Evolutionary conservation across 2,113 vertebrate genomes (phyloP).

Genomic region (Sinocyclocheilus anshuiensis): DNA sequence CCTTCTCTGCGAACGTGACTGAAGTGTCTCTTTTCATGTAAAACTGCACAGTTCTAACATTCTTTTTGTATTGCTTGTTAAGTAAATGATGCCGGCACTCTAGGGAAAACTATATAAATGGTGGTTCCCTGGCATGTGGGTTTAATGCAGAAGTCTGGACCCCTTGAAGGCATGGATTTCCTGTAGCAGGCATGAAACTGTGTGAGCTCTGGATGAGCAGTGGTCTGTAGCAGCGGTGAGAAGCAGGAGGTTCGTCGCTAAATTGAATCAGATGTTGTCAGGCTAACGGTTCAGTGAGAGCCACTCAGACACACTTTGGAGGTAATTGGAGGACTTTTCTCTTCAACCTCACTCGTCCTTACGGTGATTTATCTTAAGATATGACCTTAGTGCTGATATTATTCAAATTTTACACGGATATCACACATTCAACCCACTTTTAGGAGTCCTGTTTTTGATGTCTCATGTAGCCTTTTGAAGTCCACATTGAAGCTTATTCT

Average conservation of each 20-base stretch:
- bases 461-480: not conserved
- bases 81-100: not conserved
- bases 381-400: not conserved
- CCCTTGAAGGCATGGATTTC: not conserved
- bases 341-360: conserved; percentile 20
- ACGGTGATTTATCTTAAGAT: not conserved
- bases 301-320: conserved; percentile 34
- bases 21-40: conserved; percentile 14
- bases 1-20: not conserved
- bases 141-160: not conserved
- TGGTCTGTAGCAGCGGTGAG: not conserved
- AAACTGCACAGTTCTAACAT: not conserved
- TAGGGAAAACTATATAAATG: not conserved
- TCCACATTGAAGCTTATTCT: not conserved
- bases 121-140: conserved; percentile 4
- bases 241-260: conserved; percentile 13
- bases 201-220: not conserved
- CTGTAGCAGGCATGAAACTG: not conserved
- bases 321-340: conserved; percentile 57
- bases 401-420: not conserved
- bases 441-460: not conserved
- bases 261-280: conserved; percentile 30
- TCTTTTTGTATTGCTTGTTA: not conserved
- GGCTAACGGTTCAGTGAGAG: conserved; percentile 36
- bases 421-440: not conserved